Evolutionary conservation across 2,797 vertebrate genomes (phyloP), one percentile per base, ranked within the genome.

Genomic region (Dendrocincla tyrannina): DNA sequence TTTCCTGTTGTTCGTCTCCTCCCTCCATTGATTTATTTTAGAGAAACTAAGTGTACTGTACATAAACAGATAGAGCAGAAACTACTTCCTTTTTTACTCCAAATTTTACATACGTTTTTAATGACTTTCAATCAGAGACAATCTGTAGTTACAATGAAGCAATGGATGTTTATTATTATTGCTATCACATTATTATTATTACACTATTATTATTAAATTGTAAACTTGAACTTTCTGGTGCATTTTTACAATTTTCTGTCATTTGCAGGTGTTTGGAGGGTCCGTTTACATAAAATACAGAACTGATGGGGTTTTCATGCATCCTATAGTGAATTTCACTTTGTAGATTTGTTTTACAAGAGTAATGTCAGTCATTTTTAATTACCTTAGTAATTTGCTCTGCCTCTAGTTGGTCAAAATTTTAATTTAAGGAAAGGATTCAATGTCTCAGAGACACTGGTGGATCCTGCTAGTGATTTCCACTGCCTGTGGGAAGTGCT

Each of bases 401-500:
- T 88, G 80, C 90, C 90, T 95, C 83, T 94, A 82, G 74, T 95
- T 95, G 93, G 83, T 95, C 93, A 95, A 93, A 97, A 95, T 93
- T 96, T 94, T 91, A 94, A 93, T 95, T 95, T 97, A 75, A 88
- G 83, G 80, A 88, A 88, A 85, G 39, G 67, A 93, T 92, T 86
- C 13, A 1, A 49, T 74, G 86, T 97, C 74, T 96, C 88, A 76
- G 93, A 88, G 85, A 95, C 93, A 86, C 77, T 87, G 81, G 77
- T 10, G 7, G 88, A 91, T 89, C 90, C 91, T 96, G 74, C 67
- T 86, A 95, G 77, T 87, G 94, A 96, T 95, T 96, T 90, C 96
- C 83, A 95, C 93, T 89, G 95, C 90, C 88, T 90, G 96, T 97
- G 90, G 95, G 95, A 97, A 96, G 96, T 86, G 86, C 93, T 93